Base-by-base conservation (phyloP, 1,140 invertebrate genomes). In the Temnothorax curvispinosus region DNA sequence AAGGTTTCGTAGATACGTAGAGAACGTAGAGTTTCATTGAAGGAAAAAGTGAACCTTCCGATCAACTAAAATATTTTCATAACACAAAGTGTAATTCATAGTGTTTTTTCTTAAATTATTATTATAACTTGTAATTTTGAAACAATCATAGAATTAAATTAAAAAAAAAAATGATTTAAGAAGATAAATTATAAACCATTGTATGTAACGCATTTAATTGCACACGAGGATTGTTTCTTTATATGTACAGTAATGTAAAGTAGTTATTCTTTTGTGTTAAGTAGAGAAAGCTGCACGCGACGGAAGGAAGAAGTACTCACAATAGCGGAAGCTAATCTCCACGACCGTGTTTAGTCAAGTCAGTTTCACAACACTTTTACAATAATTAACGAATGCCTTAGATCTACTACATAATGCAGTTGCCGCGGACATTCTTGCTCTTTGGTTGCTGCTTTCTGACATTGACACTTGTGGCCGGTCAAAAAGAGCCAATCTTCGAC, bases 401-500 rank as follows among this genome's bases (percentile, higher is more conserved):
- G 67, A 76, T 85, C 27, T 41, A n/a, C 27, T 47, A 41, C 38
- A 92, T 67, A 85, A 95, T 95, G 94, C 85, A 89, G 69, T 47
- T 94, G 32, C 50, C 84, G 58, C 88, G 85, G 62, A 85, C 84
- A 47, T 87, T 69, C 18, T 54, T 74, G 64, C 54, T 86, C n/a
- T 58, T 93, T n/a, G 85, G 89, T 35, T 93, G 87, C 82, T 93
- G 74, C 56, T 71, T 95, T 54, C 50, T 96, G 41, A 84, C 91
- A 72, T 87, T 95, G 71, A 90, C 89, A 47, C 85, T 92, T 13
- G 92, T 94, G 4, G 89, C 41, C 9, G 90, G 76, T 81, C 94
- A 96, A 3, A 94, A 96, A 54, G 97, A 97, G 91, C 96, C 96
- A 18, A 90, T 96, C 0, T 97, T 98, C 91, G 97, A 98, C 92